These are phyloP conservation scores for Sparus aurata DNA, from an alignment of 2,797 vertebrate genomes.

Conservation along the genomic window DNA sequence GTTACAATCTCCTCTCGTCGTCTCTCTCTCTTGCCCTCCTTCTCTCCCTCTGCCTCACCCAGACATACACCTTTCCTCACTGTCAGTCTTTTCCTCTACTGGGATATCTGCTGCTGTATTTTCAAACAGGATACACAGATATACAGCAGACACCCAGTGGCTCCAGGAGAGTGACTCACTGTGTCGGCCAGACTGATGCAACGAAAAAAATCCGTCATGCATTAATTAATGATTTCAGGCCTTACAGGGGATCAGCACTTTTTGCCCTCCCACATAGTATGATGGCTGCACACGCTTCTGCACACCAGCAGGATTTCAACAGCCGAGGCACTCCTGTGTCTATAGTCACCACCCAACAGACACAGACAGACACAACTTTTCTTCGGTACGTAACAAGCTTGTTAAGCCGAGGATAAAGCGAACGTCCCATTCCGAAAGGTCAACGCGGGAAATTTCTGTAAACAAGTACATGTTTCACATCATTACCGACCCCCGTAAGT, in stretches of 20 bases:
- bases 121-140: conserved; percentile 9
- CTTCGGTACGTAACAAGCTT: background rate
- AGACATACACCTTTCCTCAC: conserved; percentile 1
- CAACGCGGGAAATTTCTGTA: background rate
- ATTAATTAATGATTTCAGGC: conserved; percentile 14
- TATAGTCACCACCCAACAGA: conserved; percentile 1
- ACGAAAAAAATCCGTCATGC: background rate
- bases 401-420: background rate
- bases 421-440: background rate
- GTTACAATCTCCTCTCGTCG: conserved; percentile 9
- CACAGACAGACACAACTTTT: background rate
- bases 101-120: conserved; percentile 3
- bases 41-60: conserved; percentile 1
- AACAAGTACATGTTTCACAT: background rate
- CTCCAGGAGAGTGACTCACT: conserved; percentile 58
- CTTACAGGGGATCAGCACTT: conserved; percentile 21
- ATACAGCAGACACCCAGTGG: conserved; percentile 29
- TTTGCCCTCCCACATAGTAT: background rate
- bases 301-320: background rate
- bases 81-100: background rate
- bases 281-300: background rate
- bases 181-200: conserved; percentile 32
- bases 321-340: background rate
- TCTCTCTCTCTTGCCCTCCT: too few species aligned
- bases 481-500: background rate